Evolutionary conservation across 92 coral and sea anemone species (phyloP).

Genomic region (Zoanthus gigantus): DNA sequence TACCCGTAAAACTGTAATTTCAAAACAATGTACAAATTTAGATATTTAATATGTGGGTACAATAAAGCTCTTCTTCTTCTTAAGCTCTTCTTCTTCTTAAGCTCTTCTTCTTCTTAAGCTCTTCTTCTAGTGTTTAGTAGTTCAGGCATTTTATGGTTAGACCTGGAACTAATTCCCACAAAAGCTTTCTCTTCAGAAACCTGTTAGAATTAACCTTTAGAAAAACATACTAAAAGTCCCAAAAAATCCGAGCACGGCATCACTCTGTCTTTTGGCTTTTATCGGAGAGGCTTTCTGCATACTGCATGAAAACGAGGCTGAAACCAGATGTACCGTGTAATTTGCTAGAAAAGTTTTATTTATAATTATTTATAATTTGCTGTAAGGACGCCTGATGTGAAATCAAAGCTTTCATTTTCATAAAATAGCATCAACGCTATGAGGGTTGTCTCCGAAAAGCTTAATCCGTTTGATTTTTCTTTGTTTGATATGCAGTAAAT

Average conservation of each 20-base stretch:
- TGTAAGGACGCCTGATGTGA: neutral
- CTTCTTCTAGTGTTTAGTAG: too few relatives aligned
- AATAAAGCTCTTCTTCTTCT: too few relatives aligned
- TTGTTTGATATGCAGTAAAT: too few relatives aligned
- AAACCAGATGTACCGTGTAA: conserved; percentile 2
- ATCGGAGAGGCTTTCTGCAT: conserved; percentile 3
- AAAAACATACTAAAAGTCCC: neutral
- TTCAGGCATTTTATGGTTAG: neutral
- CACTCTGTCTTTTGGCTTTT: neutral
- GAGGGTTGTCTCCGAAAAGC: too few relatives aligned
- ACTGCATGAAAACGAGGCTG: conserved; percentile 18
- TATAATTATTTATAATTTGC: neutral
- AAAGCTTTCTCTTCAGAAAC: conserved; percentile 7
- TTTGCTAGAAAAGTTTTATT: neutral
- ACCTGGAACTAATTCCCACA: conserved; percentile 23
- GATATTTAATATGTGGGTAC: too few relatives aligned
- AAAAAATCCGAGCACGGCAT: conserved; percentile 27
- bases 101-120: too few relatives aligned
- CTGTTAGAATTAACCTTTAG: neutral
- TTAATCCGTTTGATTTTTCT: too few relatives aligned
- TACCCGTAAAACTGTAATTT: too few relatives aligned
- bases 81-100: too few relatives aligned
- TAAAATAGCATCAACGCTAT: too few relatives aligned
- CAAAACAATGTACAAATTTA: too few relatives aligned
- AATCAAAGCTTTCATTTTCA: too few relatives aligned